A percentile compares a stretch with the other conserved stretches of the same genome.
These are phyloP conservation scores for Macrosoma leucophasiata DNA, from an alignment of 2,888 invertebrate genomes.

Conservation along the genomic window DNA sequence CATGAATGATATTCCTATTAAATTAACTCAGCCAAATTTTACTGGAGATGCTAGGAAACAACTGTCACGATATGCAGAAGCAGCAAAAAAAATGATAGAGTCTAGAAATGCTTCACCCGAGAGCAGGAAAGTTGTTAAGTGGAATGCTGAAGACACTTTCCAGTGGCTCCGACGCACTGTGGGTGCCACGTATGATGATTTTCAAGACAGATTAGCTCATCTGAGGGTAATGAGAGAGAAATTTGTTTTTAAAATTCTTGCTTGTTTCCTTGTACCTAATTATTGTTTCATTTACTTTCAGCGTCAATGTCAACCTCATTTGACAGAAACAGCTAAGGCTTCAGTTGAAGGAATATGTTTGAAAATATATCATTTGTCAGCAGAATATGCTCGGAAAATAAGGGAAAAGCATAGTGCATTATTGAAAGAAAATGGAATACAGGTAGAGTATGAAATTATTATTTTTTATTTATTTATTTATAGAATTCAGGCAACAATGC, in stretches of 20 bases:
- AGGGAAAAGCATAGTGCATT: slow-evolving; percentile 89
- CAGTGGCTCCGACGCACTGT: slow-evolving; percentile 95
- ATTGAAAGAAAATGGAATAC: slow-evolving; percentile 91
- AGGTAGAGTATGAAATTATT: too few relatives aligned
- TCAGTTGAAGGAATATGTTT: slow-evolving; percentile 97
- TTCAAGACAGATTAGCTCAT: slow-evolving; percentile 91
- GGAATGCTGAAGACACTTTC: slow-evolving; percentile 99
- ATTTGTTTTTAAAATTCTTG: background rate
- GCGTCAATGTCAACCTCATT: slow-evolving; percentile 96
- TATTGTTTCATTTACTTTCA: slow-evolving; percentile 38
- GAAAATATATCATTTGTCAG: slow-evolving; percentile 94
- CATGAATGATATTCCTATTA: slow-evolving; percentile 98
- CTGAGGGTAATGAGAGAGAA: slow-evolving; percentile 75
- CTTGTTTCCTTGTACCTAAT: background rate
- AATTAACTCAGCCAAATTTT: slow-evolving; percentile 95
- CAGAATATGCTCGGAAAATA: slow-evolving; percentile 93
- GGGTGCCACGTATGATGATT: slow-evolving; percentile 95
- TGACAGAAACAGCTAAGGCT: slow-evolving; percentile 94
- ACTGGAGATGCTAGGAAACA: slow-evolving; percentile 97
- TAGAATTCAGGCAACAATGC: too few relatives aligned
- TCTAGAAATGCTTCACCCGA: slow-evolving; percentile 94
- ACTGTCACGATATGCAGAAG: slow-evolving; percentile 94
- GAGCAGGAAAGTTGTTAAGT: slow-evolving; percentile 97
- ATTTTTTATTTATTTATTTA: too few relatives aligned
- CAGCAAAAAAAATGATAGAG: slow-evolving; percentile 97